phyloP scores from a whole-genome alignment of 2,888 invertebrate species.

The Brachylomia viminalis region DNA sequence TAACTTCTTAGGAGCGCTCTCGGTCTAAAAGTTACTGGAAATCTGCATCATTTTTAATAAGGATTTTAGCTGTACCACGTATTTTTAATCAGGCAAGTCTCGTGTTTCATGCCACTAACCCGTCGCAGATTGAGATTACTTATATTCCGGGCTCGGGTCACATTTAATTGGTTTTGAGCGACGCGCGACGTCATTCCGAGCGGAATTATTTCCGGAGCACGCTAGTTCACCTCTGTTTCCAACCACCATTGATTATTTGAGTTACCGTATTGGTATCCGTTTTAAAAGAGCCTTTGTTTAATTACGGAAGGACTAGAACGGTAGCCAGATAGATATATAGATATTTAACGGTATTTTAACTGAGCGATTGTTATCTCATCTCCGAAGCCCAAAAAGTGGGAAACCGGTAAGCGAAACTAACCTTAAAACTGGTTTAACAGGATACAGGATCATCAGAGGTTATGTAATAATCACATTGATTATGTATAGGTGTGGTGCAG shows the following conservation, averaged over 20 bases:
- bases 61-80: conserved; percentile 25
- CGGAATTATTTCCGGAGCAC: conserved; percentile 64
- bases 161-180: conserved; percentile 68
- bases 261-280: conserved; percentile 25
- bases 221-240: conserved; percentile 49
- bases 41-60: conserved; percentile 37
- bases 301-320: neutral
- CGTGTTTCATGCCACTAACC: conserved; percentile 50
- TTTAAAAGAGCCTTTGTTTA: neutral
- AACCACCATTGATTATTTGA: conserved; percentile 50
- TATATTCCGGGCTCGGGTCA: conserved; percentile 56
- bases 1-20: neutral
- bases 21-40: neutral
- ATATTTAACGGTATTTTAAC: conserved; percentile 6
- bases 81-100: conserved; percentile 41
- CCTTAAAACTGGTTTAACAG: conserved; percentile 28
- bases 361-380: conserved; percentile 8
- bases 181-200: conserved; percentile 58
- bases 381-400: conserved; percentile 10
- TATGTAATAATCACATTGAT: conserved; percentile 33
- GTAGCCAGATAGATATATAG: neutral
- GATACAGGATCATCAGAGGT: conserved; percentile 18
- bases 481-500: conserved; percentile 1
- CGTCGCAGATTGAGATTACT: conserved; percentile 57
- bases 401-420: conserved; percentile 23